A percentile compares a stretch with the other conserved stretches of the same genome.
These are phyloP conservation scores for Rhinoptilus africanus DNA, from an alignment of 2,113 vertebrate species.

Conservation along the genomic window DNA sequence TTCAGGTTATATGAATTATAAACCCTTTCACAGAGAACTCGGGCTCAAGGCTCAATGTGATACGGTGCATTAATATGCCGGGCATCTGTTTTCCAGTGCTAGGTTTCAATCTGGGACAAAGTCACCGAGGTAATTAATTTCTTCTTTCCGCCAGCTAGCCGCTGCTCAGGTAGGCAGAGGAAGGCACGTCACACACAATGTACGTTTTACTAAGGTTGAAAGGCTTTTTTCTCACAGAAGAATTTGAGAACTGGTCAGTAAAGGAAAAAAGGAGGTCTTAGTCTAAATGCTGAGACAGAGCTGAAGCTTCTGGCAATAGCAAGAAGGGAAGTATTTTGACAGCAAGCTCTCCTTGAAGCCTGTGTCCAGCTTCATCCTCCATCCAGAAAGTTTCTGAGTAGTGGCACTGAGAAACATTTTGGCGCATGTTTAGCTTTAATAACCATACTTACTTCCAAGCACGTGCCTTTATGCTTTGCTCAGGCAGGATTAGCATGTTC, in stretches of 20 bases:
- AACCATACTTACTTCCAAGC: background rate
- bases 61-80: slow-evolving; percentile 59
- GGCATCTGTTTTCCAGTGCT: slow-evolving; percentile 18
- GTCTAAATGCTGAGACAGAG: background rate
- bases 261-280: background rate
- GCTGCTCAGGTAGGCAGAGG: background rate
- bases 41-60: slow-evolving; percentile 63
- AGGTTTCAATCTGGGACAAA: slow-evolving; percentile 13
- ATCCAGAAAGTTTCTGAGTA: background rate
- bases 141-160: background rate
- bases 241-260: background rate
- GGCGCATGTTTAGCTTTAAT: background rate
- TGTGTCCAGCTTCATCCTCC: background rate
- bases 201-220: background rate
- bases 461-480: background rate
- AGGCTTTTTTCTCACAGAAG: background rate
- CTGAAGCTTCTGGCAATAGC: background rate
- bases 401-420: background rate
- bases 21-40: slow-evolving; percentile 73
- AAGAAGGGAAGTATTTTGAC: background rate
- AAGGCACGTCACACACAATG: background rate
- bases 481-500: background rate
- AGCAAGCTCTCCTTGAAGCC: background rate
- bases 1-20: slow-evolving; percentile 77
- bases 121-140: slow-evolving; percentile 33